Conservation (phyloP, 2,888 invertebrate species). For the Charanyca ferruginea region DNA sequence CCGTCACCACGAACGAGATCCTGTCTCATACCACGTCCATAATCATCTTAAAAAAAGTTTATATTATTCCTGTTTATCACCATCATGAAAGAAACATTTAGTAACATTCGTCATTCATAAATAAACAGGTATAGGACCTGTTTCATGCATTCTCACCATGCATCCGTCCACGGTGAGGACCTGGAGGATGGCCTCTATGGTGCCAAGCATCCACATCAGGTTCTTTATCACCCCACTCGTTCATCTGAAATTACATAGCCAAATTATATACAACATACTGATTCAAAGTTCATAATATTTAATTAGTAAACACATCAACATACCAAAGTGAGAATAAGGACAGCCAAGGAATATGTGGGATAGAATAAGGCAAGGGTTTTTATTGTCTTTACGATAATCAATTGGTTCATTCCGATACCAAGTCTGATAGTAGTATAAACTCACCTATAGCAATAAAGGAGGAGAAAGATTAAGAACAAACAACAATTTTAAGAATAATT, state of each 20-base stretch:
- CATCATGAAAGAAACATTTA: neutral
- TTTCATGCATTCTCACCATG: conserved; percentile 84
- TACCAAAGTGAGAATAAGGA: conserved; percentile 88
- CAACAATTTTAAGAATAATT: conserved; percentile 17
- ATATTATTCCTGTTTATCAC: neutral
- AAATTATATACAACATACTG: conserved; percentile 30
- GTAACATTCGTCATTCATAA: neutral
- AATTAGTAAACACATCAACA: conserved; percentile 69
- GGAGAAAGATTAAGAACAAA: conserved; percentile 62
- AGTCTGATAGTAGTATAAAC: conserved; percentile 80
- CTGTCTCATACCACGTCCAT: conserved; percentile 85
- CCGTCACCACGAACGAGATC: conserved; percentile 78
- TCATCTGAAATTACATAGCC: conserved; percentile 76
- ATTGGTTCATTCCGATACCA: conserved; percentile 85
- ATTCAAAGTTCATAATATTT: conserved; percentile 24
- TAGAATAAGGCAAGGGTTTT: conserved; percentile 84
- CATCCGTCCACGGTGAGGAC: conserved; percentile 87
- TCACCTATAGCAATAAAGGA: conserved; percentile 78
- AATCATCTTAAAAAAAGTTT: conserved; percentile 76
- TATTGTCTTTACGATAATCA: conserved; percentile 83
- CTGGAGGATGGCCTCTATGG: conserved; percentile 86
- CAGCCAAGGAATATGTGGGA: conserved; percentile 90
- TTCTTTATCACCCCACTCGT: conserved; percentile 90
- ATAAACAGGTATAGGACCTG: neutral
- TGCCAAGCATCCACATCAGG: conserved; percentile 88